Evolutionary conservation across 2,797 vertebrate genomes (phyloP), one percentile per base, ranked within the genome.

Genomic region (Alosa sapidissima): DNA sequence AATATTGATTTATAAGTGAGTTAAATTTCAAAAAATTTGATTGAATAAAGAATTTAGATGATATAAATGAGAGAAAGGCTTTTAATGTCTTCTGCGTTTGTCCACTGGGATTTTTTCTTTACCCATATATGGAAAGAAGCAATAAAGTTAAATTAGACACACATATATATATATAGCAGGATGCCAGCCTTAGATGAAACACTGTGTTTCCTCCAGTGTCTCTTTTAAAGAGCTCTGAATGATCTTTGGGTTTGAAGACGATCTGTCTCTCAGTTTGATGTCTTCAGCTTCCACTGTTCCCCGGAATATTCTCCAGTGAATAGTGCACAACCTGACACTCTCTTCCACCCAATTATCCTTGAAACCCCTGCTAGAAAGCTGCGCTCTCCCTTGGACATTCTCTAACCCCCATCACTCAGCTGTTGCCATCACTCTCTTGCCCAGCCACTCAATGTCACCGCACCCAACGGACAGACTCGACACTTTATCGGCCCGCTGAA

Each of bases 321-420:
- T 88, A 82, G 87, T 83, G 87, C 89, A 87, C 88, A 84, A 33
- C 90, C 88, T 88, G 87, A 85, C 84, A 88, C 84, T 90, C 91
- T 91, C 90, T 91, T 92, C 88, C 87, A 93, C 90, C 93, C 93
- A 94, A 92, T 95, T 94, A 94, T 92, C 91, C 91, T 82, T 86
- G 85, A 92, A 90, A 88, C 85, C 89, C 85, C 86, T 86, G 86
- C 85, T 85, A 84, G 88, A 88, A 86, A 91, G 83, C 90, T 85
- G 87, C 83, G 83, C 89, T 89, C 90, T 87, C 72, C 90, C 90
- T 88, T 85, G 81, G 55, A 92, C 90, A 91, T 86, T 91, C 90
- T 87, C 84, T 90, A 83, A 86, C 87, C 89, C 89, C 89, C 89
- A 91, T 90, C 91, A 86, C 87, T 88, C 89, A 84, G 83, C 85